Conservation (phyloP, 2,888 invertebrate genomes). For the Seladonia tumulorum region DNA sequence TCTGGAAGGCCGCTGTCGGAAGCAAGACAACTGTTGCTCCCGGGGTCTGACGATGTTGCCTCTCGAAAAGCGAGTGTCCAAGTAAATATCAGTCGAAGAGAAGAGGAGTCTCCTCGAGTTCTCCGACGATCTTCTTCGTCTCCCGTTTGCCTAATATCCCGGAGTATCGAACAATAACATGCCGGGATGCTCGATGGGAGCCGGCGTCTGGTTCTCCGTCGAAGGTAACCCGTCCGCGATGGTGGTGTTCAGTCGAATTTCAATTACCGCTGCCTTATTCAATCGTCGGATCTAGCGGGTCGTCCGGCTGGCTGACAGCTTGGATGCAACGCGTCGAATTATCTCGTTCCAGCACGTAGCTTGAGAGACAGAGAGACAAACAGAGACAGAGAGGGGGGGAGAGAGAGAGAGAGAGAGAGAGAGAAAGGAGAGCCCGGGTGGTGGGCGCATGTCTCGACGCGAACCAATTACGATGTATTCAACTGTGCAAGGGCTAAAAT, state of each 20-base stretch:
- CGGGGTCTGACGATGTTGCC: not conserved
- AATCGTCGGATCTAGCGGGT: conserved; percentile 19
- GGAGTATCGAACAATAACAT: conserved; percentile 6
- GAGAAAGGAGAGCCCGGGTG: not conserved
- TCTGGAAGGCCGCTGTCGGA: not conserved
- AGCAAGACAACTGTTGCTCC: conserved; percentile 10
- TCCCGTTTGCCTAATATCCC: not conserved
- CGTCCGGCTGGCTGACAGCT: conserved; percentile 39
- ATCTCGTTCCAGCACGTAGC: conserved; percentile 42
- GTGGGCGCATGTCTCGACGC: conserved; percentile 64
- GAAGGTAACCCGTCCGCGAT: not conserved
- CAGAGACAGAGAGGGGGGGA: not conserved
- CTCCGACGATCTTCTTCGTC: not conserved
- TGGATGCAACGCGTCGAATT: conserved; percentile 32
- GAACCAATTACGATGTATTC: conserved; percentile 79
- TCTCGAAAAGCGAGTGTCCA: not conserved
- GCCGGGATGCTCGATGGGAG: not conserved
- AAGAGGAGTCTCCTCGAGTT: not conserved
- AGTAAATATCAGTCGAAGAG: not conserved
- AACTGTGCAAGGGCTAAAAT: conserved; percentile 74
- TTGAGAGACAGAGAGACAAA: not conserved
- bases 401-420: not conserved
- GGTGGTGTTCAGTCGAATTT: conserved; percentile 35
- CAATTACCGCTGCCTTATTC: conserved; percentile 30
- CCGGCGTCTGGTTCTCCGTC: not conserved